Evolutionary conservation across 2,113 vertebrate species (phyloP).

Genomic region (Sorex araneus): DNA sequence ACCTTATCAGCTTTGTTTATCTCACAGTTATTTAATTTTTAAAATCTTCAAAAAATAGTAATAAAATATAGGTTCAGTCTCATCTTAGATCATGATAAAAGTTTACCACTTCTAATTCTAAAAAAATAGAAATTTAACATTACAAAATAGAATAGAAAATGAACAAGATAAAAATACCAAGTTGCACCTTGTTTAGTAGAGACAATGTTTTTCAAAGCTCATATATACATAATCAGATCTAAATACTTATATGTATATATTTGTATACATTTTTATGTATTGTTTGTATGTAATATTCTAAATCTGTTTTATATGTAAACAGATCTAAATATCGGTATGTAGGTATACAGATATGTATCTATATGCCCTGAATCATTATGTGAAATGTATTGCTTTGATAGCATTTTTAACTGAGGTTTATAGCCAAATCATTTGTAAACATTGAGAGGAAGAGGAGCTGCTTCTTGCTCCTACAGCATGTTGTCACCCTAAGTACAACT

Average conservation of each 20-base stretch:
- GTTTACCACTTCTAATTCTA: no score
- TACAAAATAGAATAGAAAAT: background rate
- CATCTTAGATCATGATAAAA: no score
- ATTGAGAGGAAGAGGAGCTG: background rate
- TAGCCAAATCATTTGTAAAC: background rate
- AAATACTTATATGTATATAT: background rate
- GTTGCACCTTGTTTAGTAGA: background rate
- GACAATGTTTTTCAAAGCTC: constrained; percentile 1
- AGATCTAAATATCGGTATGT: background rate
- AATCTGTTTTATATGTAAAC: background rate
- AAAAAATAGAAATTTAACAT: no score
- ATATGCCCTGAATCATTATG: background rate
- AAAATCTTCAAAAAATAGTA: no score
- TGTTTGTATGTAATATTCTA: no score
- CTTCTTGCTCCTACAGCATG: background rate
- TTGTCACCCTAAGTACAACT: background rate
- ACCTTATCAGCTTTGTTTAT: no score
- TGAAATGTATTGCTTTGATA: background rate
- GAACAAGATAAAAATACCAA: background rate
- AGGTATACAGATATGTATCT: background rate
- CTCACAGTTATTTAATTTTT: no score
- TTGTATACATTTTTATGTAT: no score
- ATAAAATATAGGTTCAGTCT: no score
- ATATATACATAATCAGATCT: background rate
- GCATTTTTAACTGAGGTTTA: background rate